Percentiles rank a stretch among this genome's conserved stretches.
These are phyloP conservation scores for Euwallacea fornicatus DNA, from an alignment of 1,140 invertebrate species.

Conservation along the genomic window DNA sequence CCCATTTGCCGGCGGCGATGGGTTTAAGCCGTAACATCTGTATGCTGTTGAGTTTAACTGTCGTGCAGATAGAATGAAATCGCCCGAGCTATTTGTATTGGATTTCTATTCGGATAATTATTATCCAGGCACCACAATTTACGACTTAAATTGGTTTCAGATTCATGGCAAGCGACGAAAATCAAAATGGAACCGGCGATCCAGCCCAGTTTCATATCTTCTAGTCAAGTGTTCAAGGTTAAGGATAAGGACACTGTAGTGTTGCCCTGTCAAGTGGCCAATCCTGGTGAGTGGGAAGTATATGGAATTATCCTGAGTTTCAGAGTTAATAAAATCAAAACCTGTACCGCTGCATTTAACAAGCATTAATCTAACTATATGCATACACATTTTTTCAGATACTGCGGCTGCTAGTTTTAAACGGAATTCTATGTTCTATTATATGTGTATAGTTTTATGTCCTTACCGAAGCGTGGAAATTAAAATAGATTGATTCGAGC, in stretches of 20 bases:
- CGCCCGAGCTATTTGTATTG: not conserved
- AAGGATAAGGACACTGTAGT: slow-evolving; percentile 51
- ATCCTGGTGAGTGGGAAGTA: slow-evolving; percentile 47
- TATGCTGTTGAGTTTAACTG: not conserved
- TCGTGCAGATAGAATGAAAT: not conserved
- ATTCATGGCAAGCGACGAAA: slow-evolving; percentile 47
- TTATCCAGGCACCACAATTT: not conserved
- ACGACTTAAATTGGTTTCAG: slow-evolving; percentile 40
- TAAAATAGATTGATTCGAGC: too few species aligned
- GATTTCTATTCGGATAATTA: not conserved
- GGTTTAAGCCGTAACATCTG: not conserved
- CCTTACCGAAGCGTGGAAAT: too few species aligned
- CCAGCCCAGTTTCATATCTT: slow-evolving; percentile 51
- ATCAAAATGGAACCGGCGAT: slow-evolving; percentile 50
- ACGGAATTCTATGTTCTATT: too few species aligned
- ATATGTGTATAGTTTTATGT: too few species aligned
- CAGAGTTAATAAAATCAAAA: too few species aligned
- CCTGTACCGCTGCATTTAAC: too few species aligned
- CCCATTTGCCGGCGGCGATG: slow-evolving; percentile 1
- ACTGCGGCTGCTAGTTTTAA: too few species aligned
- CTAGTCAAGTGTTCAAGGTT: slow-evolving; percentile 54
- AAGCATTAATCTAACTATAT: too few species aligned
- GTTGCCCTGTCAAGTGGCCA: slow-evolving; percentile 52
- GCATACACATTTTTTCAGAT: too few species aligned
- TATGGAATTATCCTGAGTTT: not conserved